Percentiles rank a stretch among this genome's conserved stretches.
phyloP scores from a whole-genome alignment of 2,888 invertebrate genomes.

The Nasonovia ribisnigri region DNA sequence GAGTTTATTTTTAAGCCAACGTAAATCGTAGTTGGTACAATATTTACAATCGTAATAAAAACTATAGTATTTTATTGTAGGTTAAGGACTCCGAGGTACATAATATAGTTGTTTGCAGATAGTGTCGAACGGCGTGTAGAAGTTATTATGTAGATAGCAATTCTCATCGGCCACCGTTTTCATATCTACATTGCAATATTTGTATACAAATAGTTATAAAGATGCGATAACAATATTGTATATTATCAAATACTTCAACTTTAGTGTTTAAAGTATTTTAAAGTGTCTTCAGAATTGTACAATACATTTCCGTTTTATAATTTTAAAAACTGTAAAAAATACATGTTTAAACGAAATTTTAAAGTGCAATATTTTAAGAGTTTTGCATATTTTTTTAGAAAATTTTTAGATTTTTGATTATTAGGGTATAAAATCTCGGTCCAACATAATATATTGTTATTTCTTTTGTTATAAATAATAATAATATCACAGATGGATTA shows the following conservation, averaged over 20 bases:
- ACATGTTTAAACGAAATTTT: background rate
- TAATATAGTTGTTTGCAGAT: background rate
- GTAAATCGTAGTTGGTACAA: too few species aligned
- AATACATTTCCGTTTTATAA: background rate
- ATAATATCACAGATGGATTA: too few species aligned
- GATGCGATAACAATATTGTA: background rate
- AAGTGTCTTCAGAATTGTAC: background rate
- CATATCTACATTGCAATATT: background rate
- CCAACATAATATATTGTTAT: too few species aligned
- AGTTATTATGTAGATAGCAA: too few species aligned
- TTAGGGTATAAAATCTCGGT: too few species aligned
- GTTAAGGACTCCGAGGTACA: background rate
- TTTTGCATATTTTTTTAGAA: background rate
- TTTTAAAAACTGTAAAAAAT: background rate
- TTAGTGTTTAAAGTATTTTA: background rate
- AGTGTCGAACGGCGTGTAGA: too few species aligned
- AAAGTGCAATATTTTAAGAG: background rate
- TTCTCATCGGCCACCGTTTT: background rate
- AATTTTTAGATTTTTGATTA: too few species aligned
- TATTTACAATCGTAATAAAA: background rate
- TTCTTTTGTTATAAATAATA: too few species aligned
- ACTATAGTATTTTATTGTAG: background rate
- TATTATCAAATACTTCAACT: background rate
- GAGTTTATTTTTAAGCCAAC: too few species aligned
- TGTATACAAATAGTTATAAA: too few species aligned